A percentile compares a stretch with the other conserved stretches of the same genome.
Conservation (phyloP, 2,888 invertebrate genomes). For the Papilio elwesi region DNA sequence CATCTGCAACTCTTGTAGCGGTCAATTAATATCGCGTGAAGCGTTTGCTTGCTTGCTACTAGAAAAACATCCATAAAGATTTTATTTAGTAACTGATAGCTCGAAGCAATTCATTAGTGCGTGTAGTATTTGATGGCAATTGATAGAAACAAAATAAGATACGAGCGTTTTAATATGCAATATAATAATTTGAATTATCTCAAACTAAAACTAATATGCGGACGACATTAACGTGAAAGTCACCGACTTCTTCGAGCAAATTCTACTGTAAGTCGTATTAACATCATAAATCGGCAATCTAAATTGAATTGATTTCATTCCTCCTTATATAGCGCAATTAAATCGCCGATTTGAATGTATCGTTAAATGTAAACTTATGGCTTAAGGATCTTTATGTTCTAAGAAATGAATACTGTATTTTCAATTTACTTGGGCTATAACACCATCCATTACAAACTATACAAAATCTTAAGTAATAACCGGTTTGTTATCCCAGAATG, state of each 20-base stretch:
- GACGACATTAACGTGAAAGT: constrained; percentile 72
- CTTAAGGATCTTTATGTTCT: constrained; percentile 51
- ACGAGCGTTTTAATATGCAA: constrained; percentile 44
- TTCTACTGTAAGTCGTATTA: constrained; percentile 50
- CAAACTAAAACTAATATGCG: constrained; percentile 44
- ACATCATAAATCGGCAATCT: constrained; percentile 67
- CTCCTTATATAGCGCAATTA: constrained; percentile 66
- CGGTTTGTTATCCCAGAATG: too few species aligned
- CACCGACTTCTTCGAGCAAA: constrained; percentile 59
- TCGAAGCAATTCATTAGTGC: too few species aligned
- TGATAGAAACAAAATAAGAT: too few species aligned
- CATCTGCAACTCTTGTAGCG: too few species aligned
- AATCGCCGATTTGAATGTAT: constrained; percentile 64
- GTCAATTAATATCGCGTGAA: too few species aligned
- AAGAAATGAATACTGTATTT: background rate
- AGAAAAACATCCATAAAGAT: too few species aligned
- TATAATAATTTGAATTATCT: constrained; percentile 65
- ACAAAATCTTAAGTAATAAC: too few species aligned
- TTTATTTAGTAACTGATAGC: too few species aligned
- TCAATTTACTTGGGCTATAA: background rate
- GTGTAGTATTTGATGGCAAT: too few species aligned
- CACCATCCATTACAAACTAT: too few species aligned
- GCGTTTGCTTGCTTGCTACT: too few species aligned
- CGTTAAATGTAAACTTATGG: constrained; percentile 64
- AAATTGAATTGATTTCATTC: constrained; percentile 62